phyloP scores from a whole-genome alignment of 2,113 vertebrate species.

The Triplophysa tibetana region DNA sequence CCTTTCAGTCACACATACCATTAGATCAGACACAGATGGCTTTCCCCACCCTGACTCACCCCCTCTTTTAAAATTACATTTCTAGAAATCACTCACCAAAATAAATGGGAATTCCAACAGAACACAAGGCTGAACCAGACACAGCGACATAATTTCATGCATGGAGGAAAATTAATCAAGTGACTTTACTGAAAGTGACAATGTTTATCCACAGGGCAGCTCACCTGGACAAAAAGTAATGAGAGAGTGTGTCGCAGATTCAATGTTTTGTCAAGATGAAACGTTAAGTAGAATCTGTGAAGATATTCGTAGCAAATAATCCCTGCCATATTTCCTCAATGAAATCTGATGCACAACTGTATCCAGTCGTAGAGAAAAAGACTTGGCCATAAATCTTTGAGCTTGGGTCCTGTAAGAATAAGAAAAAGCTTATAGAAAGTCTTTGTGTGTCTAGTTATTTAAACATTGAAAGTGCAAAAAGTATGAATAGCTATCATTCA shows the following conservation, averaged over 20 bases:
- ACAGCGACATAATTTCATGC: neutral
- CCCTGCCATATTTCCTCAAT: neutral
- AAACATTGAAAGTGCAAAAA: too few species aligned
- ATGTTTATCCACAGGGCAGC: slow-evolving; percentile 11
- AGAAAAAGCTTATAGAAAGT: too few species aligned
- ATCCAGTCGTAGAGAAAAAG: neutral
- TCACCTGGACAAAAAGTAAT: neutral
- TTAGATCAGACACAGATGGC: slow-evolving; percentile 15
- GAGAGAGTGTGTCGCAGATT: neutral
- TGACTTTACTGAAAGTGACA: slow-evolving; percentile 10
- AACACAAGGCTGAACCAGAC: slow-evolving; percentile 24
- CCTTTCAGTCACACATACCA: slow-evolving; percentile 20
- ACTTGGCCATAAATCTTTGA: neutral
- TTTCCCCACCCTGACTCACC: slow-evolving; percentile 15
- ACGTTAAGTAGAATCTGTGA: neutral
- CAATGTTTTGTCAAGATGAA: neutral
- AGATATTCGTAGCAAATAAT: neutral
- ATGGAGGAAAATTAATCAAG: slow-evolving; percentile 21
- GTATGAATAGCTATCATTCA: too few species aligned
- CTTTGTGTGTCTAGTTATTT: too few species aligned
- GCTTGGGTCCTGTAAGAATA: too few species aligned
- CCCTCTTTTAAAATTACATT: neutral
- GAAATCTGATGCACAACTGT: neutral
- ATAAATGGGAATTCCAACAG: slow-evolving; percentile 22
- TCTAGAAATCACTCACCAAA: slow-evolving; percentile 26